Evolutionary conservation across 1,140 invertebrate genomes (phyloP).

Genomic region (Zeugodacus cucurbitae): DNA sequence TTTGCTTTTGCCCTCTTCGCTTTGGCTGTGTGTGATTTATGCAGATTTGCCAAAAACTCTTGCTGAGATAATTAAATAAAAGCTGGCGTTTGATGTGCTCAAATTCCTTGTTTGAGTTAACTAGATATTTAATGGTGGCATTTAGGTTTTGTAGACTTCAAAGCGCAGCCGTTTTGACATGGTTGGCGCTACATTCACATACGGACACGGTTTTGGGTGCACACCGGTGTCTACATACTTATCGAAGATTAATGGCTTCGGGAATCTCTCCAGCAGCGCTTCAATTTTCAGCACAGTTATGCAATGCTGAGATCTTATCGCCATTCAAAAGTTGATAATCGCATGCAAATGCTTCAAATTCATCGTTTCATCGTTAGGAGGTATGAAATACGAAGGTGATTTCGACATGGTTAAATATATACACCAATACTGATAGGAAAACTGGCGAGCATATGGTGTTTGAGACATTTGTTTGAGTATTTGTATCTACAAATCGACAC

Average conservation of each 20-base stretch:
- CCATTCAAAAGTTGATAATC: background rate
- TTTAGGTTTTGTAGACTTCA: background rate
- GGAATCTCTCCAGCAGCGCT: constrained; percentile 6
- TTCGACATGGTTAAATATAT: too few species aligned
- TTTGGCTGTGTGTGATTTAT: constrained; percentile 29
- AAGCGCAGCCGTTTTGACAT: background rate
- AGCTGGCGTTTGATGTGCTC: constrained; percentile 25
- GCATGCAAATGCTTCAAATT: constrained; percentile 20
- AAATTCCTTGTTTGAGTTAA: background rate
- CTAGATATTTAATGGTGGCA: background rate
- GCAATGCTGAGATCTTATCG: background rate
- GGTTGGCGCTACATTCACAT: background rate
- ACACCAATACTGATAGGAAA: too few species aligned
- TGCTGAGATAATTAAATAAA: constrained; percentile 42
- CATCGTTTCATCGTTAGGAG: background rate
- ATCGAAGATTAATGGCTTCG: constrained; percentile 16
- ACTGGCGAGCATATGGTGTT: too few species aligned
- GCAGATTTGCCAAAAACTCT: constrained; percentile 37
- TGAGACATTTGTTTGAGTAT: too few species aligned
- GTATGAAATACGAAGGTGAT: background rate
- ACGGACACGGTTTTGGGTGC: background rate
- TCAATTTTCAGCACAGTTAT: constrained; percentile 15
- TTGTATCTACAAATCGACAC: too few species aligned
- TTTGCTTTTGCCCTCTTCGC: background rate
- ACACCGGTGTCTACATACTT: background rate